A percentile compares a stretch with the other conserved stretches of the same genome.
Conservation (phyloP, 2,888 invertebrate species). For the Tiliacea aurago region DNA sequence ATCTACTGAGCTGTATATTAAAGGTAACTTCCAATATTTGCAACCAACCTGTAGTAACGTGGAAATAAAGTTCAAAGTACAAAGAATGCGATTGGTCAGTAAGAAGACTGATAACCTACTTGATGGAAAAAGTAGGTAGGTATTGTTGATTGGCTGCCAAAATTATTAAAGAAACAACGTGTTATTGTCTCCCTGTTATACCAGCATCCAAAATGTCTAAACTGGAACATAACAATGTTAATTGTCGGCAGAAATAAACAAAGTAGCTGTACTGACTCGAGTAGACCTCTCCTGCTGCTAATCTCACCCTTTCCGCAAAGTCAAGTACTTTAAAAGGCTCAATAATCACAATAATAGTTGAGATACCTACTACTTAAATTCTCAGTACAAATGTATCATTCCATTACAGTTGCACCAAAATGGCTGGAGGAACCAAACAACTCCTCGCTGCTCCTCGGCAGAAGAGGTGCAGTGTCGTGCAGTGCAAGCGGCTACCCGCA, state of each 20-base stretch:
- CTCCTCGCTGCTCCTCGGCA: constrained; percentile 93
- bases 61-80: background rate
- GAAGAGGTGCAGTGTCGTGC: constrained; percentile 93
- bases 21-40: constrained; percentile 79
- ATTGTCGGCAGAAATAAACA: background rate
- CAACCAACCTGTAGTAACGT: background rate
- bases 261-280: background rate
- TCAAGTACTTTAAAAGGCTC: too few species aligned
- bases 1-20: constrained; percentile 93
- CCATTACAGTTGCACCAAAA: constrained; percentile 93
- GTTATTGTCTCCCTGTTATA: background rate
- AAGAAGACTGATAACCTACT: too few species aligned
- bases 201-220: background rate
- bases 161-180: background rate
- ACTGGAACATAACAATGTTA: background rate
- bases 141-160: background rate
- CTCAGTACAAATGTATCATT: too few species aligned
- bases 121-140: too few species aligned
- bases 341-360: too few species aligned
- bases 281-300: background rate
- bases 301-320: background rate
- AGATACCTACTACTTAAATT: too few species aligned
- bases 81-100: background rate
- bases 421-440: constrained; percentile 94
- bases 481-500: constrained; percentile 95